Evolutionary conservation across 2,888 invertebrate genomes (phyloP).

Genomic region (Drosophila dives): DNA sequence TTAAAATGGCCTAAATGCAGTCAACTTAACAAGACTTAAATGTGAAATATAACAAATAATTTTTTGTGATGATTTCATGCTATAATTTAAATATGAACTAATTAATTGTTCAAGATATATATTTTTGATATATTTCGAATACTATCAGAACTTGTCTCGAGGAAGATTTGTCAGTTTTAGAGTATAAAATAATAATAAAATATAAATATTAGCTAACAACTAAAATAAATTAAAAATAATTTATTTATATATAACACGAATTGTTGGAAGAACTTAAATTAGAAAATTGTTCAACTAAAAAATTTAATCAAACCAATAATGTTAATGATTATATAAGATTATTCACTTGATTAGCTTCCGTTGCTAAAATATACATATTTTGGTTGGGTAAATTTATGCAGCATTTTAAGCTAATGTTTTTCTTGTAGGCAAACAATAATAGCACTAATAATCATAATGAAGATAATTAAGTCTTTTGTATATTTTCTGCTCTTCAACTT

Average conservation of each 20-base stretch:
- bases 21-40: no score
- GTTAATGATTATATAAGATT: neutral
- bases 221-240: neutral
- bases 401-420: neutral
- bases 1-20: no score
- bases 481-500: neutral
- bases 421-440: neutral
- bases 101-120: neutral
- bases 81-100: no score
- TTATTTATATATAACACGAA: neutral
- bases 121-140: neutral
- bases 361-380: neutral
- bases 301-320: neutral
- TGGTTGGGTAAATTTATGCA: neutral
- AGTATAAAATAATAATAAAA: neutral
- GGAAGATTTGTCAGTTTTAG: neutral
- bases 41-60: no score
- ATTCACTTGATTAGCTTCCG: neutral
- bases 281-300: neutral
- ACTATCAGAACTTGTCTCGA: no score
- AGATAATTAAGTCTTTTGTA: neutral
- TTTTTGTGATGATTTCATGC: no score
- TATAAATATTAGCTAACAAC: neutral
- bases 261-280: neutral
- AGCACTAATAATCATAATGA: neutral